Percentiles rank a stretch among this genome's conserved stretches.
These are phyloP conservation scores for Hemitrygon akajei DNA, from an alignment of 2,797 vertebrate genomes.

Conservation along the genomic window DNA sequence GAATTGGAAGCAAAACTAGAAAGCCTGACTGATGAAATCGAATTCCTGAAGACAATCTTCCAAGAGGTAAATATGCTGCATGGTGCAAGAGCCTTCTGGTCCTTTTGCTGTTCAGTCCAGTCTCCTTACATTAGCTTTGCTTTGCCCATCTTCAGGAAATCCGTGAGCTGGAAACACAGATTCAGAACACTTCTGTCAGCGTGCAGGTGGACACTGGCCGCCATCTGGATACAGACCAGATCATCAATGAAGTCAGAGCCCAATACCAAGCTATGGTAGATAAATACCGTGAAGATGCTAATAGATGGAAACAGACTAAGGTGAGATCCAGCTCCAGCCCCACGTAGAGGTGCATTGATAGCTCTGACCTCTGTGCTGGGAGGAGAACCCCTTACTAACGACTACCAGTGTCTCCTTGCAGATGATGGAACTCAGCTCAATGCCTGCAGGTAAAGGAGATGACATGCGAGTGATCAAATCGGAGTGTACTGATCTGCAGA, in stretches of 20 bases:
- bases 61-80: conserved; percentile 43
- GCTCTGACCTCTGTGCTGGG: not conserved
- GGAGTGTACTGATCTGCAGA: conserved; percentile 65
- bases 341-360: not conserved
- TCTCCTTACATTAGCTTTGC: not conserved
- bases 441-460: conserved; percentile 61
- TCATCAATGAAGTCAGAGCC: conserved; percentile 77
- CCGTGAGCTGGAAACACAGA: conserved; percentile 75
- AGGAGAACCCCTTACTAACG: not conserved
- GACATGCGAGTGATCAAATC: conserved; percentile 63
- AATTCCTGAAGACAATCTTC: conserved; percentile 49
- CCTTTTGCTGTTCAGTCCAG: not conserved
- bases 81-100: too few relatives aligned
- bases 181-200: conserved; percentile 82
- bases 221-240: conserved; percentile 75
- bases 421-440: conserved; percentile 62
- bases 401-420: not conserved
- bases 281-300: conserved; percentile 33
- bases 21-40: conserved; percentile 47
- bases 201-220: conserved; percentile 91
- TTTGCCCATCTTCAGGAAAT: conserved; percentile 62
- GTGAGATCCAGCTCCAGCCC: conserved; percentile 40
- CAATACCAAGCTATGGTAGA: conserved; percentile 65
- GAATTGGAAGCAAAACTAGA: conserved; percentile 51
- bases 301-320: conserved; percentile 59